Evolutionary conservation across 2,113 vertebrate genomes (phyloP), one percentile per base, ranked within the genome.

Genomic region (Hepsetus odoe): DNA sequence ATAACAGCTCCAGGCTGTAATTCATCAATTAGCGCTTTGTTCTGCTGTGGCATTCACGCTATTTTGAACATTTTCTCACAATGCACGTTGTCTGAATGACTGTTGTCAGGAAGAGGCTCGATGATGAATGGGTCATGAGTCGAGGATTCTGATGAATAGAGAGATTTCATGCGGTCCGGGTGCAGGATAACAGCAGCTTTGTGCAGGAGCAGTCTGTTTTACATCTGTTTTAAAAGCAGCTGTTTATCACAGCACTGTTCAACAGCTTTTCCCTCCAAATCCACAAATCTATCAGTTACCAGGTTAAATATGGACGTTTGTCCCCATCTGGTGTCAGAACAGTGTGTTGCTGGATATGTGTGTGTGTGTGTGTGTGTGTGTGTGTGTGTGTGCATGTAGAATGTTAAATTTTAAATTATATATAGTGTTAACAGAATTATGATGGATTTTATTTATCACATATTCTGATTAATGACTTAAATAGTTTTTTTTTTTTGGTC

Each of bases 291-390:
- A 16, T 26, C 24, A 71, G 14, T 18, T 2, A 32, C 2, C 1
- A 2, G 24, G 35, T 61, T 1, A 72, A 83, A 73, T 33, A 16
- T 82, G 30, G 58, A 4, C 62, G 18, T 33, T 49, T 51, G 58
- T 53, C 76, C 68, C 83, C 80, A 77, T 38, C 83, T 4, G 16
- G 80, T 74, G 83, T 77, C 18, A 1, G 11, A 20, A 22, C 16
- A 1, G n/a, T 35, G 44, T 26, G 44, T 3, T 68, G 53, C 51
- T 64, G 7, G 12, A 49, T 49, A 5, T 49, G 6, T 20, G 46
- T 20, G 16, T 49, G 16, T n/a, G n/a, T n/a, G n/a, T n/a, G n/a
- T n/a, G n/a, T n/a, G n/a, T n/a, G n/a, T n/a, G n/a, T n/a, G n/a
- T n/a, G n/a, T n/a, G n/a, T n/a, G n/a, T n/a, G n/a, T n/a, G n/a